Base-by-base conservation (phyloP, 1,140 invertebrate species). In the Musca domestica region DNA sequence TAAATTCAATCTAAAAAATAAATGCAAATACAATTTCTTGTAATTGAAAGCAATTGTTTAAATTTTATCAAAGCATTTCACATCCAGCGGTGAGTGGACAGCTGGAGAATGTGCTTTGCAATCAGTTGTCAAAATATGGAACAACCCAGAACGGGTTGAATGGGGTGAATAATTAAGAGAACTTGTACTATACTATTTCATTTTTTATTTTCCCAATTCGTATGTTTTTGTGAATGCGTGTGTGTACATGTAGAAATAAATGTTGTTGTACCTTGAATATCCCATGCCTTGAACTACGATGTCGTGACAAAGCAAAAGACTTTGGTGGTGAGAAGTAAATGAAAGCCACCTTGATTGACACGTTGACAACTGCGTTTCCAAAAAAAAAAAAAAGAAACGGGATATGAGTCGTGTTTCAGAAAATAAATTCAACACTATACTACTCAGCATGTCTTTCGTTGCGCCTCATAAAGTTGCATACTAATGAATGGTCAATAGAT, bases 81-180 rank as follows among this genome's bases (percentile, higher is more conserved):
- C 34, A 41, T 10, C 34, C 34, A 41, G 34, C 34, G 12, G 48
- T 51, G n/a, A 51, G 17, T 61, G 56, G 27, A 61, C 56, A 61
- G 27, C 56, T 61, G 56, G 56, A 17, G 7, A n/a, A 34, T 34
- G 14, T 23, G 9, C 51, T n/a, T 51, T 61, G 15, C 56, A 25
- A 17, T 61, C 22, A 41, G 19, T 56, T 56, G n/a, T 61, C 17
- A 41, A 34, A 41, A 30, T 34, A 6, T 58, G 3, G 25, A 14
- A 23, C 15, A 27, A 58, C 41, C 20, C 34, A 17, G 19, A 61
- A 61, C 30, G 56, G 56, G 56, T 61, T 61, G 56, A 61, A 34
- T 61, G 56, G 56, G 56, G 56, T 61, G 56, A 61, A 61, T 61
- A 61, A 61, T 61, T 61, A 61, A 61, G 4, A 61, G 12, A 14